Evolutionary conservation across 2,113 vertebrate species (phyloP).

Genomic region (Blennius ocellaris): DNA sequence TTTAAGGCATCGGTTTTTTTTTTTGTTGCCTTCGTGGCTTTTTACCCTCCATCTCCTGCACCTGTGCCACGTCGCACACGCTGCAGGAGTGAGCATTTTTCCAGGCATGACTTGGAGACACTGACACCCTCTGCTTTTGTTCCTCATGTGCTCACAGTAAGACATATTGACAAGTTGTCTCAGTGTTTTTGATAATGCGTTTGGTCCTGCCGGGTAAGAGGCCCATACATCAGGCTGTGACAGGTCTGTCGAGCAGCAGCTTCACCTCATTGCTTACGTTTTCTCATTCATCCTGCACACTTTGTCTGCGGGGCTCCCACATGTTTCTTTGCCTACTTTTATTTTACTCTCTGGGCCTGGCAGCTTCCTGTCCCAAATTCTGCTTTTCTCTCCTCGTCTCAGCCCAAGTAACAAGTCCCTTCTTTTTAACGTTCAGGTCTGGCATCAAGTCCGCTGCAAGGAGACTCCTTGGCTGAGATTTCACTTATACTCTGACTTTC

Average conservation of each 20-base stretch:
- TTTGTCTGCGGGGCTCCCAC: conserved; percentile 28
- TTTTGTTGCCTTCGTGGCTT: conserved; percentile 45
- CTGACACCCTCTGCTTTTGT: conserved; percentile 46
- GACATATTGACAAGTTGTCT: conserved; percentile 65
- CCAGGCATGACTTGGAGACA: conserved; percentile 48
- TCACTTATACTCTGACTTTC: conserved; percentile 22
- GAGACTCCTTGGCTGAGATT: conserved; percentile 26
- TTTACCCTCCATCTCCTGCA: conserved; percentile 11
- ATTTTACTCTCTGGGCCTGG: conserved; percentile 30
- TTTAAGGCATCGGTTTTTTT: conserved; percentile 44
- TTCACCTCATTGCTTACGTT: conserved; percentile 58
- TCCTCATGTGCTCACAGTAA: conserved; percentile 56
- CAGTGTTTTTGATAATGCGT: conserved; percentile 68
- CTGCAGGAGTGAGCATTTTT: conserved; percentile 44
- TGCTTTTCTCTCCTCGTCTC: conserved; percentile 27
- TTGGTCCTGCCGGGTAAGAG: conserved; percentile 56
- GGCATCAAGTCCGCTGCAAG: conserved; percentile 18
- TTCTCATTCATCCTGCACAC: conserved; percentile 26
- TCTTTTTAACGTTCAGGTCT: conserved; percentile 39
- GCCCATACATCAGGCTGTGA: conserved; percentile 62
- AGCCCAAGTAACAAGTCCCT: conserved; percentile 49
- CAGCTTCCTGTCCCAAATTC: conserved; percentile 42
- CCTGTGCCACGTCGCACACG: conserved; percentile 37
- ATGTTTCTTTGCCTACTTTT: conserved; percentile 43
- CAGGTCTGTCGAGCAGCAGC: conserved; percentile 55